phyloP scores from a whole-genome alignment of 1,140 invertebrate species.

The Drepana arcuata region DNA sequence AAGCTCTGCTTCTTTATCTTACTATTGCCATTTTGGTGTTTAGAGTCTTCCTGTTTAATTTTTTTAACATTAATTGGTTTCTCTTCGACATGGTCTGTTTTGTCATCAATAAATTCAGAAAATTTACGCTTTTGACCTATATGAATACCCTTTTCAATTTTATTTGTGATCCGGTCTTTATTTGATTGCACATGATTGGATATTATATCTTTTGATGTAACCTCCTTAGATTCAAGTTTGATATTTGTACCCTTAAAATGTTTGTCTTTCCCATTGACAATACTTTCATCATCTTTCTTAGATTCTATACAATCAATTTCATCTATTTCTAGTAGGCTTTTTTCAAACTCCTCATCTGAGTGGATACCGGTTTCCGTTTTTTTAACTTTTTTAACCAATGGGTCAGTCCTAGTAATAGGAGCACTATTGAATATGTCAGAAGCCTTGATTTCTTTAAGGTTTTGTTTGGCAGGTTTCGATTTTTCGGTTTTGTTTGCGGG shows the following conservation, averaged over 20 bases:
- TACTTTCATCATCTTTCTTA: slow-evolving; percentile 8
- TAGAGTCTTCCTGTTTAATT: slow-evolving; percentile 17
- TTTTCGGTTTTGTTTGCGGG: slow-evolving; percentile 20
- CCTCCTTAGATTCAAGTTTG: slow-evolving; percentile 1
- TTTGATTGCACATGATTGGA: slow-evolving; percentile 7
- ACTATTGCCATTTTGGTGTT: slow-evolving; percentile 18
- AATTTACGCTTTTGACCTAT: too few relatives aligned
- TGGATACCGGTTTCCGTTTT: slow-evolving; percentile 73
- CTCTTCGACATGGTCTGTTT: slow-evolving; percentile 29
- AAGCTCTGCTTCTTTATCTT: slow-evolving; percentile 4
- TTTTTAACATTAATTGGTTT: slow-evolving; percentile 15
- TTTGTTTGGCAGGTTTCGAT: slow-evolving; percentile 21
- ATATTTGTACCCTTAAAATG: too few relatives aligned
- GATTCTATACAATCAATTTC: slow-evolving; percentile 30
- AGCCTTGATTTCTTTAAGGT: slow-evolving; percentile 49
- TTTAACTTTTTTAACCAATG: slow-evolving; percentile 47
- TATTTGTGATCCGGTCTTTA: slow-evolving; percentile 9
- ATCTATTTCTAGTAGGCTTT: slow-evolving; percentile 77
- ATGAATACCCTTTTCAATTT: too few relatives aligned
- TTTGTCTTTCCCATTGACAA: slow-evolving; percentile 1
- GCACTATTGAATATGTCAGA: slow-evolving; percentile 47
- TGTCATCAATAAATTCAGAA: slow-evolving; percentile 42
- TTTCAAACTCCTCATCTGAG: slow-evolving; percentile 79
- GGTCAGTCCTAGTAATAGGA: slow-evolving; percentile 57
- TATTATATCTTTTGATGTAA: slow-evolving; percentile 1